Conservation (phyloP, 2,888 invertebrate genomes). For the Hydrotaea cyrtoneurina region DNA sequence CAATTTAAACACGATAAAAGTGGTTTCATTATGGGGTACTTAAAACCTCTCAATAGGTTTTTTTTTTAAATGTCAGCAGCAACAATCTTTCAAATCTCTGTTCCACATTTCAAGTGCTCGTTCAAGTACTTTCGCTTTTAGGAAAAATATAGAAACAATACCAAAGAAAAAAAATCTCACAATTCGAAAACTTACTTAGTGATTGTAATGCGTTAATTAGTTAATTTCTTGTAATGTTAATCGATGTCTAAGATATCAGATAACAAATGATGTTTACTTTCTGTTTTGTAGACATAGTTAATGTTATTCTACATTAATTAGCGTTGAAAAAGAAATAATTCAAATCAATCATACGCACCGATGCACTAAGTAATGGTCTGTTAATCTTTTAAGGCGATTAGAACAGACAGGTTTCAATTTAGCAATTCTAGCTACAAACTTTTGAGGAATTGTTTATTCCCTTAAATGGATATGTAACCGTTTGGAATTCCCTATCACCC, state of each 20-base stretch:
- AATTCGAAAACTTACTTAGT: background rate
- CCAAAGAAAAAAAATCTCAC: background rate
- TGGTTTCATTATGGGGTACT: too few relatives aligned
- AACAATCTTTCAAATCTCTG: too few relatives aligned
- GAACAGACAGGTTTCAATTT: too few relatives aligned
- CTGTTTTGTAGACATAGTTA: too few relatives aligned
- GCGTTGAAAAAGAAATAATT: background rate
- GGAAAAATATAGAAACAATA: too few relatives aligned
- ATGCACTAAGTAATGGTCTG: background rate
- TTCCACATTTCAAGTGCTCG: too few relatives aligned
- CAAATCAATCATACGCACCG: slow-evolving; percentile 1
- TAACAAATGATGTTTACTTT: background rate
- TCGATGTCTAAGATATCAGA: background rate
- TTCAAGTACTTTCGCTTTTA: background rate
- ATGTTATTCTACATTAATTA: background rate
- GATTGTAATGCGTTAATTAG: background rate
- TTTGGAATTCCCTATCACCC: too few relatives aligned
- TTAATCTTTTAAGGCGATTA: slow-evolving; percentile 11
- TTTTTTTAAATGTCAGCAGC: too few relatives aligned
- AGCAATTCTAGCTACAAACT: background rate
- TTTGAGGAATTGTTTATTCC: too few relatives aligned
- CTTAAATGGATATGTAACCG: too few relatives aligned
- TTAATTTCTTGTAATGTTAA: background rate
- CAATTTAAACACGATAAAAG: too few relatives aligned
- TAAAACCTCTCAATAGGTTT: too few relatives aligned